A percentile compares a stretch with the other conserved stretches of the same genome.
Conservation (phyloP, 2,888 invertebrate genomes). For the Phyllotreta striolata region DNA sequence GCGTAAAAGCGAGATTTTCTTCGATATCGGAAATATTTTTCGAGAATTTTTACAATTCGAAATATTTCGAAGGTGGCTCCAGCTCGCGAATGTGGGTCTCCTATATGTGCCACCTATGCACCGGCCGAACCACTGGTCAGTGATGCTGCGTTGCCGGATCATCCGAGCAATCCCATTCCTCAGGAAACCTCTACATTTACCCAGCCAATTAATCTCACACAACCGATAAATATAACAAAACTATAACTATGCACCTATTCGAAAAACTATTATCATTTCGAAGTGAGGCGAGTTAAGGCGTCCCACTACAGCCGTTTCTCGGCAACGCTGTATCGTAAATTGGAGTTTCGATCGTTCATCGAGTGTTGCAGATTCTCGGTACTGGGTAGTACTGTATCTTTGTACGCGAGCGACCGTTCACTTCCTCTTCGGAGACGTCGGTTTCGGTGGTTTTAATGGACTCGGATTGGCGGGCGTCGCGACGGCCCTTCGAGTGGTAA, state of each 20-base stretch:
- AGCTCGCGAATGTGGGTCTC: constrained; percentile 44
- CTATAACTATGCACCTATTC: too few species aligned
- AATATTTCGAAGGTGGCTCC: constrained; percentile 23
- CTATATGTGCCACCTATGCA: constrained; percentile 47
- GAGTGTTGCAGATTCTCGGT: constrained; percentile 39
- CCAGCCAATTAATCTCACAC: too few species aligned
- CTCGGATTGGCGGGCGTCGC: constrained; percentile 7
- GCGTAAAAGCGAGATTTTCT: constrained; percentile 15
- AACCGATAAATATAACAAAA: too few species aligned
- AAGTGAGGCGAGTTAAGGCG: too few species aligned
- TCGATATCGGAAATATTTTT: constrained; percentile 15
- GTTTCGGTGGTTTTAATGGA: constrained; percentile 1
- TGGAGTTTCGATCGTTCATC: constrained; percentile 27
- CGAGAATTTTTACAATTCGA: constrained; percentile 29
- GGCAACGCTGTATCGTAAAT: constrained; percentile 22
- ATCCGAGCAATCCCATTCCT: too few species aligned
- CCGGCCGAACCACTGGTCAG: constrained; percentile 34
- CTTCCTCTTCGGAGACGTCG: constrained; percentile 36
- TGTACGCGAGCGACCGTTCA: constrained; percentile 30
- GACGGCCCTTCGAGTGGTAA: constrained; percentile 6
- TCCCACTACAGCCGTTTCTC: background rate
- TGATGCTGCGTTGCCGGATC: constrained; percentile 19
- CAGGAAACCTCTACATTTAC: too few species aligned
- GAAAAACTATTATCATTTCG: too few species aligned
- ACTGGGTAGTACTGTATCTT: constrained; percentile 35